A percentile compares a stretch with the other conserved stretches of the same genome.
Evolutionary conservation across 2,888 invertebrate genomes (phyloP).

Genomic region (Dicyrtoma fusca): DNA sequence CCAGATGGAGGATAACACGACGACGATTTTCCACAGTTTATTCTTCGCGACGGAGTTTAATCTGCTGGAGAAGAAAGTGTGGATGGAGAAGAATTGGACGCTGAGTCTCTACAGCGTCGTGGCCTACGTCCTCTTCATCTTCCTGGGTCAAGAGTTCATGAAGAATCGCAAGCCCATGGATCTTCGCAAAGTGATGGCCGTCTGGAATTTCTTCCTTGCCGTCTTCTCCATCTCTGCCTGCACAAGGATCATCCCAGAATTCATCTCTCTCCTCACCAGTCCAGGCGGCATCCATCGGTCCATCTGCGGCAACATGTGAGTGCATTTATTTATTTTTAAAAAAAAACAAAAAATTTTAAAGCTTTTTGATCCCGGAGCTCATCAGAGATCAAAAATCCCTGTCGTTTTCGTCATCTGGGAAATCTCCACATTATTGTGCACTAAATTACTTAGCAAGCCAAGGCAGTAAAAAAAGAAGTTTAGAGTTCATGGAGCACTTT

Average conservation of each 20-base stretch:
- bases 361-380: no score
- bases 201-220: slow-evolving; percentile 92
- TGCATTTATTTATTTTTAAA: no score
- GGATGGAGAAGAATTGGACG: slow-evolving; percentile 98
- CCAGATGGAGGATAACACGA: slow-evolving; percentile 37
- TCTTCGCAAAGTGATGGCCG: slow-evolving; percentile 78
- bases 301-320: slow-evolving; percentile 86
- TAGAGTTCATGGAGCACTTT: no score
- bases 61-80: slow-evolving; percentile 82
- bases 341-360: no score
- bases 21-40: slow-evolving; percentile 16
- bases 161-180: slow-evolving; percentile 87
- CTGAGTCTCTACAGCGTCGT: slow-evolving; percentile 86
- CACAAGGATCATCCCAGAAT: slow-evolving; percentile 85
- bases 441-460: no score
- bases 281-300: slow-evolving; percentile 93
- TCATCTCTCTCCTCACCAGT: slow-evolving; percentile 76
- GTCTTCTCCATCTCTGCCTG: slow-evolving; percentile 92
- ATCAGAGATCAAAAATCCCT: no score
- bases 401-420: no score
- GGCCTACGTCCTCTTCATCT: slow-evolving; percentile 90
- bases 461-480: no score
- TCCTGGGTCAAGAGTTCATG: slow-evolving; percentile 93
- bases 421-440: no score
- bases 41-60: slow-evolving; percentile 70